Base-by-base conservation (phyloP, 2,113 vertebrate genomes). In the Scolopax mira region DNA sequence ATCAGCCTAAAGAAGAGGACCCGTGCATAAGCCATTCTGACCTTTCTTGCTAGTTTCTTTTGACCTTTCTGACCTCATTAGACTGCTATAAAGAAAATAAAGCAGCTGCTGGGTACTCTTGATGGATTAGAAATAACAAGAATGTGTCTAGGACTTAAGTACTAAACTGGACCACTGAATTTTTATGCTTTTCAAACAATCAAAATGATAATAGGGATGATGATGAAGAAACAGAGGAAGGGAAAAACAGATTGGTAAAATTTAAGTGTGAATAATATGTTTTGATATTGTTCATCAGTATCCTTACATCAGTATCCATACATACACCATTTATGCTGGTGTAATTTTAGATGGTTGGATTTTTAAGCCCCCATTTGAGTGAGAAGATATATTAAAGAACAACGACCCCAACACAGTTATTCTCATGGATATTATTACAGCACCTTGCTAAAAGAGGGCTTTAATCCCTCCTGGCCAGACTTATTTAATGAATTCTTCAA, bases 21-120 rank as follows among this genome's bases (percentile, higher is more conserved):
- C 83, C 74, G 44, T 79, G 54, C 44, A 51, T 31, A 79, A 96
- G 81, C 82, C 85, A 80, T 81, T 86, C 70, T 97, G 96, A 94
- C 96, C 96, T 89, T 96, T 85, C 79, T 79, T 89, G 96, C 94
- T 66, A 78, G 88, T 89, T 96, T 84, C 81, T 67, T 89, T 60
- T 94, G 83, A 93, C 96, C 96, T 90, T 91, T 90, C 88, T 95
- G 62, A 94, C 94, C 95, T 95, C 85, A 88, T 84, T 93, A 96
- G 82, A 94, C 51, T 79, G 48, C 92, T 91, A 74, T 42, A 94
- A 96, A 91, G 79, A 92, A 95, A 92, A 79, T 73, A 74, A 81
- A 79, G 49, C 61, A 94, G 73, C 74, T 96, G 81, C 33, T 89
- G 46, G 60, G 61, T 77, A 77, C 66, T 90, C 75, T 92, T 82